A percentile compares a stretch with the other conserved stretches of the same genome.
These are phyloP conservation scores for Dicrurus megarhynchus DNA, from an alignment of 2,113 vertebrate species.

Conservation along the genomic window DNA sequence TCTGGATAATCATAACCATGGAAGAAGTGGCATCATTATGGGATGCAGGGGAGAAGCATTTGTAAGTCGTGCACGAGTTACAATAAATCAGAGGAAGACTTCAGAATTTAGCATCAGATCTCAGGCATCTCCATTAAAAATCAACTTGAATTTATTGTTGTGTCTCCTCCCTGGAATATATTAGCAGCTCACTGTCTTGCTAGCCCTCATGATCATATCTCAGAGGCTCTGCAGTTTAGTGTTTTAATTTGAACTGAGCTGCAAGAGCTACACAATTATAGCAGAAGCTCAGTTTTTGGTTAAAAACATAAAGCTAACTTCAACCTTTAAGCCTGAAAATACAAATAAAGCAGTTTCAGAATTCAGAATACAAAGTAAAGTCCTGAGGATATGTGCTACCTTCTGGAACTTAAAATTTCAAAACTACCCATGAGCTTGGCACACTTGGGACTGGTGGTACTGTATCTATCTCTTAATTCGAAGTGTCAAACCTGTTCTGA, in stretches of 20 bases:
- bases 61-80: neutral
- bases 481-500: neutral
- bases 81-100: neutral
- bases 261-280: neutral
- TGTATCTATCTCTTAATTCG: neutral
- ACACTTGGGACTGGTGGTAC: neutral
- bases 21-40: neutral
- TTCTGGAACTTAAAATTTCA: neutral
- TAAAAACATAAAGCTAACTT: neutral
- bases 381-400: neutral
- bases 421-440: neutral
- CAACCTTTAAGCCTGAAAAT: neutral
- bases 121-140: neutral
- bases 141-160: neutral
- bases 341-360: neutral
- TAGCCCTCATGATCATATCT: neutral
- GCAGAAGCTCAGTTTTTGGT: neutral
- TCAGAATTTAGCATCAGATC: neutral
- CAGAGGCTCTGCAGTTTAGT: neutral
- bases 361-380: neutral
- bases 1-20: neutral
- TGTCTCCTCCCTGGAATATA: neutral
- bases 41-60: neutral
- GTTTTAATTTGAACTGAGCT: neutral
- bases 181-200: neutral